A percentile compares a stretch with the other conserved stretches of the same genome.
These are phyloP conservation scores for Perdita meconis DNA, from an alignment of 2,888 invertebrate species.

Conservation along the genomic window DNA sequence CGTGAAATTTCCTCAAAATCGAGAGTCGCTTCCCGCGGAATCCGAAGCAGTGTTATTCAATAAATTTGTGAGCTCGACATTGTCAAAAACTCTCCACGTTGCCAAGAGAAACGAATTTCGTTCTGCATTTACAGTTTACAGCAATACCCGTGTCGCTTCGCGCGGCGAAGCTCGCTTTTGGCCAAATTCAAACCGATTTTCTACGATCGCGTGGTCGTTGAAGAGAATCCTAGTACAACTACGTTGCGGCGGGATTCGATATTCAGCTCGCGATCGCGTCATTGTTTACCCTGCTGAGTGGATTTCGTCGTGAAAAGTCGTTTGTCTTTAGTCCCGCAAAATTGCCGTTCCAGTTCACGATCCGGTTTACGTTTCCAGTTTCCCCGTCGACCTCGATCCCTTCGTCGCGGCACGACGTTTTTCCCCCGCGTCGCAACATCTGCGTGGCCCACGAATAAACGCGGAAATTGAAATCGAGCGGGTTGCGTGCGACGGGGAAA, in stretches of 20 bases:
- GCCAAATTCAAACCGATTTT: background rate
- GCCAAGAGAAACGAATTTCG: background rate
- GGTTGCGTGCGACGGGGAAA: background rate
- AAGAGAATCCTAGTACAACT: background rate
- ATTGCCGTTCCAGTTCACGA: slow-evolving; percentile 28
- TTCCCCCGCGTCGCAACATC: background rate
- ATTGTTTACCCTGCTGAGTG: slow-evolving; percentile 43
- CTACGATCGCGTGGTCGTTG: background rate
- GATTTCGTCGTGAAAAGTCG: slow-evolving; percentile 38
- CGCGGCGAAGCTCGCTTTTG: background rate
- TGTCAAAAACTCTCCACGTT: too few species aligned
- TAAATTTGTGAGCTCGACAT: too few species aligned
- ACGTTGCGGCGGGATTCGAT: slow-evolving; percentile 1
- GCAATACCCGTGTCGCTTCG: too few species aligned
- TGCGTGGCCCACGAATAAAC: background rate
- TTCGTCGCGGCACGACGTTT: background rate
- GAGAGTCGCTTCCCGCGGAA: too few species aligned
- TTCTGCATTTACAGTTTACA: too few species aligned
- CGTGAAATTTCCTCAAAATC: too few species aligned
- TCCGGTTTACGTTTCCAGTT: slow-evolving; percentile 30
- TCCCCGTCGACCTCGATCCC: slow-evolving; percentile 13
- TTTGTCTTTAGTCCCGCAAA: slow-evolving; percentile 8
- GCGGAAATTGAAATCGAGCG: slow-evolving; percentile 35
- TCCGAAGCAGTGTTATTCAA: too few species aligned
- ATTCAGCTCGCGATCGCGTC: slow-evolving; percentile 38